A percentile compares a stretch with the other conserved stretches of the same genome.
Evolutionary conservation across 2,113 vertebrate genomes (phyloP).

Genomic region (Physeter macrocephalus): DNA sequence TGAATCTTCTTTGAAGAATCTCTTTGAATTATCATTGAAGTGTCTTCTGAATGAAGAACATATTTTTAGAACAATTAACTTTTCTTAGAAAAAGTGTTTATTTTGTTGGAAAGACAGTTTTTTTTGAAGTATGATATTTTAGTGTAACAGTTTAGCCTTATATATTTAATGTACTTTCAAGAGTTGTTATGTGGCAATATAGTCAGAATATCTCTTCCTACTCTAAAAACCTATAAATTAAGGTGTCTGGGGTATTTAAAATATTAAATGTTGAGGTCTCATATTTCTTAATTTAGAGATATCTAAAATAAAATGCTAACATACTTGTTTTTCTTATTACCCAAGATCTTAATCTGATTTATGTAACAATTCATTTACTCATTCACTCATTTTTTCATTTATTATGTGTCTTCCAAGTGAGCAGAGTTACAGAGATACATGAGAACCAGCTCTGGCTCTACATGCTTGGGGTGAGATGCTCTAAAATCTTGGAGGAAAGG

Average conservation of each 20-base stretch:
- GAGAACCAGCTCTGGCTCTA: neutral
- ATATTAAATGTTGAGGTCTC: neutral
- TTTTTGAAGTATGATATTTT: neutral
- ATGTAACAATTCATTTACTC: neutral
- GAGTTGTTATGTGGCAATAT: neutral
- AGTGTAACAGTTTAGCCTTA: neutral
- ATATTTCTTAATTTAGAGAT: neutral
- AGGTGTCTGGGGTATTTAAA: neutral
- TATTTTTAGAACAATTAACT: neutral
- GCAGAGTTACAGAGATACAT: neutral
- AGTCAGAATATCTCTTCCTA: neutral
- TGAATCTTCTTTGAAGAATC: neutral
- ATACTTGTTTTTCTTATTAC: neutral
- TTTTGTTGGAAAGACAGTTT: neutral
- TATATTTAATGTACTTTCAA: neutral
- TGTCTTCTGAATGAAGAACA: neutral
- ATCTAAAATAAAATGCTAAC: neutral
- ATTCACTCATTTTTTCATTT: neutral
- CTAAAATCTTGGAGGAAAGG: neutral
- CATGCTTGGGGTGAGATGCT: neutral
- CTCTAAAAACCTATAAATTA: neutral
- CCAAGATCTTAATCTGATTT: neutral
- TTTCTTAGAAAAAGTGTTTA: neutral
- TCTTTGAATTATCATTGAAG: neutral
- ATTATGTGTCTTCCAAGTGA: neutral